Evolutionary conservation across 2,113 vertebrate genomes (phyloP), one percentile per base, ranked within the genome.

Genomic region (Serinus canaria): DNA sequence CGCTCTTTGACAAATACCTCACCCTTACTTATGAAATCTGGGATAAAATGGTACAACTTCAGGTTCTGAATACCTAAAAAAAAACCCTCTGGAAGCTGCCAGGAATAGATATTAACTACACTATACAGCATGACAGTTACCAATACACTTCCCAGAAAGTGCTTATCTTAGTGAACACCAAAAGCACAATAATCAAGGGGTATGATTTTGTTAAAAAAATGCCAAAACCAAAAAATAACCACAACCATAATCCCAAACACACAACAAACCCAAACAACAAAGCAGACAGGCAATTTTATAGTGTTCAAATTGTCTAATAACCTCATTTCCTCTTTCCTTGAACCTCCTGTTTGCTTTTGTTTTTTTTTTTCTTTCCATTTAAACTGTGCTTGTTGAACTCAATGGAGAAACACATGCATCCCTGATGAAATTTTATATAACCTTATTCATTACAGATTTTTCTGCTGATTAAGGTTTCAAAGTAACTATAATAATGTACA

Each of bases 1-100:
- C 41, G 89, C 84, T 97, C 87, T 97, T 96, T 91, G 75, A 96
- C 90, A 97, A 77, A 91, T 96, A 98, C 75, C 89, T 97, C 92
- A 95, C 83, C 95, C 89, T 92, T 90, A 68, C 97, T 97, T 97
- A 95, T 55, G 94, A 97, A 96, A 97, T 81, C 72, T 95, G 79
- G 90, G 81, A 97, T 94, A 91, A 97, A 96, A 94, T 12, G 41
- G 95, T 85, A 83, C 76, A 92, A 77, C 92, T 97, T 95, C 94
- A 94, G 90, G 95, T 76, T 84, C 41, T 82, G 92, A 97, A 82
- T 94, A 95, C 87, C 87, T 95, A 93, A 97, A 87, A 95, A 84
- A 84, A 52, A 15, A 3, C 52, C 52, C n/a, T 89, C 85, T 76
- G 78, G 87, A 93, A 97, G 87, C 76, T 58, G 22, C 86, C 46